A percentile compares a stretch with the other conserved stretches of the same genome.
Conservation (phyloP, 2,888 invertebrate species). For the Oscheius sp. region DNA sequence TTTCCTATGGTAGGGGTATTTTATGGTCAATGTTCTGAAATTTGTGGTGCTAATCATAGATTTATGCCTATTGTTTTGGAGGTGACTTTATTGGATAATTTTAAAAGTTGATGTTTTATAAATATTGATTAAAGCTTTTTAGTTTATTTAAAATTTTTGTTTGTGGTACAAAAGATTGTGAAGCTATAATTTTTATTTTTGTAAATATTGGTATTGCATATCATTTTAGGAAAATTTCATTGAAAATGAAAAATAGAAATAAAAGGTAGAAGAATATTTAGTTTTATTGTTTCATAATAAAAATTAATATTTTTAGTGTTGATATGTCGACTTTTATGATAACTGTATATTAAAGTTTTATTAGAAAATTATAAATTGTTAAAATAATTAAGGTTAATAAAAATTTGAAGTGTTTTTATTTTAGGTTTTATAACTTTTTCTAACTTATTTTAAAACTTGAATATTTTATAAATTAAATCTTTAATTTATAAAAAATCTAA, state of each 20-base stretch:
- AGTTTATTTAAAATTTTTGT: constrained; percentile 55
- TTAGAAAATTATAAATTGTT: constrained; percentile 55
- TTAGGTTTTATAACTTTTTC: constrained; percentile 54
- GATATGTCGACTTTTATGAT: constrained; percentile 55
- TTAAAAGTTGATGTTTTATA: constrained; percentile 54
- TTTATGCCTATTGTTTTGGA: constrained; percentile 79
- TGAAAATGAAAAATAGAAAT: constrained; percentile 47
- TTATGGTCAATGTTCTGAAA: constrained; percentile 84
- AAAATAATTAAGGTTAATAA: constrained; percentile 41
- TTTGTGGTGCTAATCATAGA: constrained; percentile 83
- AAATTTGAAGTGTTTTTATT: constrained; percentile 54
- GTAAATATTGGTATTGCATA: constrained; percentile 54
- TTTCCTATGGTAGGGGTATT: constrained; percentile 78
- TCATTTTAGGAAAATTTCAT: constrained; percentile 76
- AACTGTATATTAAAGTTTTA: constrained; percentile 48
- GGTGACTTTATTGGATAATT: constrained; percentile 51
- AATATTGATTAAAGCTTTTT: constrained; percentile 46
- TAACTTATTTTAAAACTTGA: constrained; percentile 33
- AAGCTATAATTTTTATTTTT: constrained; percentile 47
- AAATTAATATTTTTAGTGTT: constrained; percentile 50
- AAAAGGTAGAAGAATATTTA: constrained; percentile 46
- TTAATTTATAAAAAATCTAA: constrained; percentile 34
- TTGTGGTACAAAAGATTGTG: constrained; percentile 52
- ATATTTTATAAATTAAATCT: constrained; percentile 42
- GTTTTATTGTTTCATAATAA: constrained; percentile 56